Evolutionary conservation across 2,888 invertebrate genomes (phyloP).

Genomic region (Hipparchia sbordonii): DNA sequence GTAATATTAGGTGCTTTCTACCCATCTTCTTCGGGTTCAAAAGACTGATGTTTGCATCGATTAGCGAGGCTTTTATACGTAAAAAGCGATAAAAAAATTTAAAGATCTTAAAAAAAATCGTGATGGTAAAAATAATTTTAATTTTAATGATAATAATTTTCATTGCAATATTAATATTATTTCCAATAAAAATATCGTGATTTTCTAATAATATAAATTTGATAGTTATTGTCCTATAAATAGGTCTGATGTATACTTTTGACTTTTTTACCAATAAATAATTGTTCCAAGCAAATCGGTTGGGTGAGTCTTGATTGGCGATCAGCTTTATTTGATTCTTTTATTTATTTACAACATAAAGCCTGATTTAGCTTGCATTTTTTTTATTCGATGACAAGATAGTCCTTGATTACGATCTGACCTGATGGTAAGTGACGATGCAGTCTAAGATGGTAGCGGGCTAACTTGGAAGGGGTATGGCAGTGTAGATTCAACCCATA

Average conservation of each 20-base stretch:
- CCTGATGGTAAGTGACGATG: too few relatives aligned
- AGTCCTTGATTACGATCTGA: too few relatives aligned
- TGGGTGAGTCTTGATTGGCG: too few relatives aligned
- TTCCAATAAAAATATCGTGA: slow-evolving; percentile 27
- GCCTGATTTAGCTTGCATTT: too few relatives aligned
- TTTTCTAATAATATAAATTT: slow-evolving; percentile 5
- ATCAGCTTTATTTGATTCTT: too few relatives aligned
- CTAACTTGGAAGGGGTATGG: too few relatives aligned
- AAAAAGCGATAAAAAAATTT: slow-evolving; percentile 27
- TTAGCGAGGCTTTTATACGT: slow-evolving; percentile 34
- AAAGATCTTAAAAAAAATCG: slow-evolving; percentile 29
- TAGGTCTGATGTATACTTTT: background rate
- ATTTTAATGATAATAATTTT: slow-evolving; percentile 1
- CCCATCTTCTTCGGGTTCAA: slow-evolving; percentile 36
- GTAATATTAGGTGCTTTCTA: slow-evolving; percentile 32
- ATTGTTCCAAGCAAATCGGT: too few relatives aligned
- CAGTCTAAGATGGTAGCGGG: too few relatives aligned
- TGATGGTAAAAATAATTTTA: slow-evolving; percentile 22
- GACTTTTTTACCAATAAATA: too few relatives aligned
- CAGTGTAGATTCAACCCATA: too few relatives aligned
- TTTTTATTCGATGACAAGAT: too few relatives aligned
- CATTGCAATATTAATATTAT: slow-evolving; percentile 12
- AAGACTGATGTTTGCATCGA: slow-evolving; percentile 27
- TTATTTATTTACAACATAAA: too few relatives aligned
- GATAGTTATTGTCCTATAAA: background rate